Conservation (phyloP, 2,888 invertebrate species). For the Cataglyphis albicans region DNA sequence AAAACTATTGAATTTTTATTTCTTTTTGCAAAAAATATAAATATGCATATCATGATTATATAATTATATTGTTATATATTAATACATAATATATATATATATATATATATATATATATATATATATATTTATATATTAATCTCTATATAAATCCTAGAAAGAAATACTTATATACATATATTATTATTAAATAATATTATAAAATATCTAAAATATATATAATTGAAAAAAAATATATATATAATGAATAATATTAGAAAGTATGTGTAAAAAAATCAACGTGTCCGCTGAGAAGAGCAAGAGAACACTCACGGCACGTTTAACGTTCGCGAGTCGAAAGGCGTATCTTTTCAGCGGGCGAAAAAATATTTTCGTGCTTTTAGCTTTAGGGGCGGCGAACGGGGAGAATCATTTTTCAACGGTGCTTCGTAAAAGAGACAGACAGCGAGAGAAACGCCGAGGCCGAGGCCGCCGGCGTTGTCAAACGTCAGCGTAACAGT, state of each 20-base stretch:
- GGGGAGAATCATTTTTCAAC: conserved; percentile 84
- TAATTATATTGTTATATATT: not conserved
- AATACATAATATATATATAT: not conserved
- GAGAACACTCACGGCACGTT: conserved; percentile 49
- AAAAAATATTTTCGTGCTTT: conserved; percentile 81
- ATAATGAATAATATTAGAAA: not conserved
- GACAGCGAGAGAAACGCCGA: conserved; percentile 63
- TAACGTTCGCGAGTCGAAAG: conserved; percentile 65
- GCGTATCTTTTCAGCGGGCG: conserved; percentile 76
- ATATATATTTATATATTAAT: not conserved
- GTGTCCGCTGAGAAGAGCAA: conserved; percentile 16
- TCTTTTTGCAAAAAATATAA: not conserved
- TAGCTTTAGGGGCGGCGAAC: conserved; percentile 77
- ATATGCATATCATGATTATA: not conserved
- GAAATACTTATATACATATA: not conserved
- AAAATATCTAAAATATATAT: not conserved
- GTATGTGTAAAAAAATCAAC: conserved; percentile 1
- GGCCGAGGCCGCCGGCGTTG: conserved; percentile 73
- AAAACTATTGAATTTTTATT: conserved; percentile 7
- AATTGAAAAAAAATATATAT: not conserved
- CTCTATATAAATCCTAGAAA: not conserved
- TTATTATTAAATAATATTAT: not conserved
- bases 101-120: not conserved
- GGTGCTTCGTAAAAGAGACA: conserved; percentile 71
- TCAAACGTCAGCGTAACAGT: conserved; percentile 76